Conservation (phyloP, 2,797 vertebrate genomes). For the Acestrorhynchus altus region DNA sequence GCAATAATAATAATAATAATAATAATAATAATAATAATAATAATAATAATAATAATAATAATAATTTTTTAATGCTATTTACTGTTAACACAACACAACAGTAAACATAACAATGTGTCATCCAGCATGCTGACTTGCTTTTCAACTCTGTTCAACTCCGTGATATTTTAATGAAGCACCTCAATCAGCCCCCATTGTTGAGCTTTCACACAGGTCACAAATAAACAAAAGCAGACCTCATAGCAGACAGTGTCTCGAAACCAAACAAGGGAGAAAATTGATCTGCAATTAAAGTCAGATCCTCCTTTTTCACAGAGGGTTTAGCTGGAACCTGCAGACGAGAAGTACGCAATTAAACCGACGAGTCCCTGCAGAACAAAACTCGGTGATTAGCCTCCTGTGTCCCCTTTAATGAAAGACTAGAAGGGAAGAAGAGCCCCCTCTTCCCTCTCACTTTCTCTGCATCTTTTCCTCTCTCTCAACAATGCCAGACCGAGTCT, state of each 20-base stretch:
- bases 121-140: neutral
- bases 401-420: constrained; percentile 54
- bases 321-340: constrained; percentile 44
- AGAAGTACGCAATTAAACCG: constrained; percentile 56
- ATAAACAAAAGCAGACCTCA: constrained; percentile 26
- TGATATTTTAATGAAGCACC: neutral
- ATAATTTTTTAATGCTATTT: no score
- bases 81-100: neutral
- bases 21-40: no score
- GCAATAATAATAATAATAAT: no score
- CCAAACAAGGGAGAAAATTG: constrained; percentile 48
- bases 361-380: constrained; percentile 55
- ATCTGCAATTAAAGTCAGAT: constrained; percentile 55
- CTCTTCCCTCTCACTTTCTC: constrained; percentile 12
- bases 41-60: no score
- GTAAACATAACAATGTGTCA: neutral
- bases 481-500: constrained; percentile 28
- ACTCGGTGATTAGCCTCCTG: constrained; percentile 56
- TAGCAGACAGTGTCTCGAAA: constrained; percentile 23
- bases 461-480: neutral
- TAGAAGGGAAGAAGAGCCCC: constrained; percentile 32
- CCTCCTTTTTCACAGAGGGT: constrained; percentile 38
- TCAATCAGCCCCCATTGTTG: constrained; percentile 18
- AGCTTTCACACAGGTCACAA: neutral
- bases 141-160: neutral